phyloP scores from a whole-genome alignment of 1,140 invertebrate species.

The Atopsyche davidsoni region DNA sequence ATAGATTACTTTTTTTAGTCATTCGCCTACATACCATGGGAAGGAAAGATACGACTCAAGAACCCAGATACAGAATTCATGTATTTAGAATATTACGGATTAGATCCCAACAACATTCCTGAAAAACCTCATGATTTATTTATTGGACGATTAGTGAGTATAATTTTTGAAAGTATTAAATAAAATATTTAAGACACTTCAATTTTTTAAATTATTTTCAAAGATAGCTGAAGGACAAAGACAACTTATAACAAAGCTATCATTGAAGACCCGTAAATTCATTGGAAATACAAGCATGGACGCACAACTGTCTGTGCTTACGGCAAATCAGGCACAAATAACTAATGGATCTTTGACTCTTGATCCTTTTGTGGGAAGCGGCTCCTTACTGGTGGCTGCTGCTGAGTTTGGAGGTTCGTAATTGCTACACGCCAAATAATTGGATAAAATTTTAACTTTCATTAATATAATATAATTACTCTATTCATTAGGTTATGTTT shows the following conservation, averaged over 20 bases:
- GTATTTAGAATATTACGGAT: conserved; percentile 85
- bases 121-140: conserved; percentile 67
- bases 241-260: conserved; percentile 69
- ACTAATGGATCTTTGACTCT: conserved; percentile 67
- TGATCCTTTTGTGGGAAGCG: conserved; percentile 94
- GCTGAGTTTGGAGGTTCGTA: conserved; percentile 75
- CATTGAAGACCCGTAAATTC: conserved; percentile 85
- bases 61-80: conserved; percentile 73
- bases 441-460: no score
- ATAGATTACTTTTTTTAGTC: conserved; percentile 48
- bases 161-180: conserved; percentile 7
- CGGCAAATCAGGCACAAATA: conserved; percentile 89
- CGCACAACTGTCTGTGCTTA: conserved; percentile 82
- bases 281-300: conserved; percentile 98
- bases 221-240: conserved; percentile 78
- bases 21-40: conserved; percentile 73
- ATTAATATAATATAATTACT: no score
- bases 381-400: conserved; percentile 84
- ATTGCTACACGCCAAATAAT: no score
- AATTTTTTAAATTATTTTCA: conserved; percentile 2
- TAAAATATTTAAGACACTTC: neutral
- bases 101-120: conserved; percentile 66
- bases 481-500: conserved; percentile 61
- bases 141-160: conserved; percentile 78
- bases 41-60: conserved; percentile 75